Percentiles rank a stretch among this genome's conserved stretches.
Conservation (phyloP, 2,797 vertebrate species). For the Taenioides sp. region DNA sequence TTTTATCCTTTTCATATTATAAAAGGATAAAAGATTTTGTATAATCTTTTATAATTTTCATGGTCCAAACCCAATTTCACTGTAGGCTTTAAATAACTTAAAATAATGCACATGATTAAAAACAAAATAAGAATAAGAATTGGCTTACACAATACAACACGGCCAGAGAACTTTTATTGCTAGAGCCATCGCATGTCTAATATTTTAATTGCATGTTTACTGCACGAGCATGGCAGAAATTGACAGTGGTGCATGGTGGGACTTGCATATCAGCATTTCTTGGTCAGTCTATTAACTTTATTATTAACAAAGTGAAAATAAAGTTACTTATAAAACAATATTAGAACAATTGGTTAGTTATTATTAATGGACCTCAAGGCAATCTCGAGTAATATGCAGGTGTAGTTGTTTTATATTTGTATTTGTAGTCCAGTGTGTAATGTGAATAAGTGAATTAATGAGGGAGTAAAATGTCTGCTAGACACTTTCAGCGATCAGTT, state of each 20-base stretch:
- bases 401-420: background rate
- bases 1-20: too few relatives aligned
- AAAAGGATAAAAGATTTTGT: too few relatives aligned
- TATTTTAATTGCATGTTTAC: background rate
- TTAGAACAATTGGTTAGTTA: background rate
- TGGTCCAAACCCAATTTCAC: background rate
- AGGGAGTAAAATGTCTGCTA: background rate
- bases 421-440: background rate
- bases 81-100: background rate
- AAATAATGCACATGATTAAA: background rate
- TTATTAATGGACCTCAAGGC: background rate
- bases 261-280: background rate
- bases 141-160: background rate
- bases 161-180: background rate
- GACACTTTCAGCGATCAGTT: too few relatives aligned
- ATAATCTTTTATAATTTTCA: too few relatives aligned
- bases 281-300: background rate
- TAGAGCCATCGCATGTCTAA: background rate
- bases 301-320: background rate
- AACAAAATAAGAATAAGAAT: background rate
- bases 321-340: background rate
- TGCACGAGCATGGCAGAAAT: background rate
- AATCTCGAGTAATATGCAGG: background rate
- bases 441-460: background rate
- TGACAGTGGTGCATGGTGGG: background rate